These are phyloP conservation scores for Cynaeus angustus DNA, from an alignment of 2,888 invertebrate species.

Conservation along the genomic window DNA sequence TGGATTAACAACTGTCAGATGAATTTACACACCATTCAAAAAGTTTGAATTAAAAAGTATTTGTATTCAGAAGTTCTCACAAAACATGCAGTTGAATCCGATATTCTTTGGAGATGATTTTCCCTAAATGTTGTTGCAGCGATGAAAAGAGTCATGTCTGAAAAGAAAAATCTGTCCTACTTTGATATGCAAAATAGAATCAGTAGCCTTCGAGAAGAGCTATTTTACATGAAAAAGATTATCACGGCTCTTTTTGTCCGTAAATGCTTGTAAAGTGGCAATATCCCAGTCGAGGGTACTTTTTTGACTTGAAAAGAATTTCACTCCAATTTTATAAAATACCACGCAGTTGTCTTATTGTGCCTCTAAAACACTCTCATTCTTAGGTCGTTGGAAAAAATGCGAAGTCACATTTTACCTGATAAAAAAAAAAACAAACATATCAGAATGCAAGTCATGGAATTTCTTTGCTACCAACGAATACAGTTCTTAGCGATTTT, in stretches of 20 bases:
- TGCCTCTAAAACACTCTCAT: slow-evolving; percentile 14
- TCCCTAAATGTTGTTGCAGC: slow-evolving; percentile 6
- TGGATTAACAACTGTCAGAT: slow-evolving; percentile 28
- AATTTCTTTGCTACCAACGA: no score
- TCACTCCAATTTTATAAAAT: slow-evolving; percentile 38
- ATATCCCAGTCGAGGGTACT: slow-evolving; percentile 45
- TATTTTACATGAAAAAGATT: slow-evolving; percentile 49
- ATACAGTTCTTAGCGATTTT: no score
- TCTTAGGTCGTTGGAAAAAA: slow-evolving; percentile 22
- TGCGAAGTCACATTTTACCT: slow-evolving; percentile 44
- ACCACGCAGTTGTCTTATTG: slow-evolving; percentile 35
- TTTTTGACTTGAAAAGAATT: slow-evolving; percentile 38
- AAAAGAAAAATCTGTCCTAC: slow-evolving; percentile 47
- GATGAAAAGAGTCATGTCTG: slow-evolving; percentile 16
- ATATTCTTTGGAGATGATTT: background rate
- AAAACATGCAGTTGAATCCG: background rate
- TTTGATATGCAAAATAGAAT: slow-evolving; percentile 47
- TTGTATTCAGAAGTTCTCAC: background rate
- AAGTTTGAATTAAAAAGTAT: slow-evolving; percentile 36
- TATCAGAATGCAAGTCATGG: slow-evolving; percentile 37
- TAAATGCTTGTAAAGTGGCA: slow-evolving; percentile 50
- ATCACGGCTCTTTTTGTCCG: slow-evolving; percentile 48
- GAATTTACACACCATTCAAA: slow-evolving; percentile 27
- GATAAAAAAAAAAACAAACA: slow-evolving; percentile 43
- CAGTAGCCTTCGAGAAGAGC: slow-evolving; percentile 38